Percentiles rank a stretch among this genome's conserved stretches.
Evolutionary conservation across 2,113 vertebrate genomes (phyloP).

Genomic region (Terrapene triunguis): DNA sequence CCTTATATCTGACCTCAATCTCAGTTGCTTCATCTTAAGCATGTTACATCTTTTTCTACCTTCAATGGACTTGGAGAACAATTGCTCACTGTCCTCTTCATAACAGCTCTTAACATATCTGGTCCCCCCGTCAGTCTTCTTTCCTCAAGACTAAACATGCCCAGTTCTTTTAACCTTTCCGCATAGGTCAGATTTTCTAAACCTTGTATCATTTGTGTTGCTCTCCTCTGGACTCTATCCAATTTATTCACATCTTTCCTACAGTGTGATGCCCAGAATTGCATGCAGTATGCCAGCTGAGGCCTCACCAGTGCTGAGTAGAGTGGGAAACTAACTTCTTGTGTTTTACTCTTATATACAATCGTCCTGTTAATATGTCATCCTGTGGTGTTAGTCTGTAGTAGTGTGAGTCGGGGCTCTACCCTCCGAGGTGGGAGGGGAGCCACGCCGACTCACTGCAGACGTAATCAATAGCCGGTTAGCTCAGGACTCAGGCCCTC

Average conservation of each 20-base stretch:
- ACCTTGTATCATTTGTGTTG: not conserved
- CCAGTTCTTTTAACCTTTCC: not conserved
- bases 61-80: not conserved
- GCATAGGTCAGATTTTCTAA: not conserved
- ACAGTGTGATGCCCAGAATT: not conserved
- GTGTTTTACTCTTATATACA: no score
- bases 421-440: no score
- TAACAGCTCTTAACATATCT: not conserved
- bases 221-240: not conserved
- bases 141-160: not conserved
- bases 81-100: not conserved
- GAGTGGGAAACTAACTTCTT: not conserved
- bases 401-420: no score
- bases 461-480: no score
- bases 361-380: no score
- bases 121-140: not conserved
- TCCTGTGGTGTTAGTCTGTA: no score
- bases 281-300: not conserved
- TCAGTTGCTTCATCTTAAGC: not conserved
- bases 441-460: no score
- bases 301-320: not conserved
- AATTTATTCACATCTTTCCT: not conserved
- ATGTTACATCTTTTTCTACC: not conserved
- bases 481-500: no score
- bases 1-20: not conserved